Evolutionary conservation across 92 coral and sea anemone genomes (phyloP), one percentile per base, ranked within the genome.

Genomic region (Phenganax marumi): DNA sequence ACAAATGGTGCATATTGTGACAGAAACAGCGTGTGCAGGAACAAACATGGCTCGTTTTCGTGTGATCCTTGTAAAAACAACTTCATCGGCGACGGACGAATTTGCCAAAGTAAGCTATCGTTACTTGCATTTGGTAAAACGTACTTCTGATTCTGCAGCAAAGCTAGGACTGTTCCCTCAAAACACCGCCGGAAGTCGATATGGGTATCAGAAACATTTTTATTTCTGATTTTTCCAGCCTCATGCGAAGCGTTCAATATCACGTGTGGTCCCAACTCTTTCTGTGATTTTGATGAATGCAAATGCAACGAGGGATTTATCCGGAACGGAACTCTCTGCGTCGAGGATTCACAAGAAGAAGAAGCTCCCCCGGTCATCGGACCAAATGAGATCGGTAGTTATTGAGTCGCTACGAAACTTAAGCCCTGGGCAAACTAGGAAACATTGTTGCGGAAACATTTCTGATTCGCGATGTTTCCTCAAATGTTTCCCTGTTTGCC

Each of bases 51-150:
- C 50, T 55, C 68, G 8, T 76, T 25, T 14, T 17, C 62, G 43
- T 76, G 81, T 33, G 52, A 54, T 13, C 68, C 81, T 12, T 76
- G 81, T 33, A 76, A 62, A 57, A 76, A 76, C 26, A 33, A 39
- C 51, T 76, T 76, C 50, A 76, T 76, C 19, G 81, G 81, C 12
- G 81, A 76, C 26, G 81, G 81, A 6, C 62, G 65, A 13, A 54
- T 56, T 22, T 76, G 81, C n/a, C 68, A 56, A 39, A 76, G 81
- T 76, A 39, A 76, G 81, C 57, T 14, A 21, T 0, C 12, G 5
- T 33, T 63, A 52, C 56, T 72, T 18, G 18, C 14, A 22, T 72
- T 72, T 33, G 43, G 43, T 33, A 5, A 33, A 33, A 33, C 0
- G 43, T 0, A 33, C 43, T 33, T 33, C 5, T 33, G 43, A 0